Base-by-base conservation (phyloP, 2,888 invertebrate genomes). In the Tromatobia lineatoria region DNA sequence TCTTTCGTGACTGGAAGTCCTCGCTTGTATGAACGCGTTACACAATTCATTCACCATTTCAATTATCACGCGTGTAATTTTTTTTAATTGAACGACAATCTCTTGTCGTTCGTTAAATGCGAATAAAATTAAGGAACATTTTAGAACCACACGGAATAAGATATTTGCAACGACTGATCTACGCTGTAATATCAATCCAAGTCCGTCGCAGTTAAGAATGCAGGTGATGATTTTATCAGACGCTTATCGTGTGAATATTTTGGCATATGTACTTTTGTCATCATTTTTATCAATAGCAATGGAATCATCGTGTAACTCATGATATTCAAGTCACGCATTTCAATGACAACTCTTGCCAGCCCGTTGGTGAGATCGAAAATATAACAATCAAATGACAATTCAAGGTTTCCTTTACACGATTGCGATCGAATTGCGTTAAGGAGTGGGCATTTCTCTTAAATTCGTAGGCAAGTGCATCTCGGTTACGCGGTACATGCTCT, bases 1-100 rank as follows among this genome's bases (percentile, higher is more conserved):
- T 11, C 20, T 52, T 2, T 52, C 52, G 18, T 18, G 61, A 29
- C 13, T 78, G 10, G 29, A 34, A 47, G 23, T 34, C 61, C 42
- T 78, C 20, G 8, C 52, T 52, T 50, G 7, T 50, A 6, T 20
- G 52, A 18, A 10, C 13, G 20, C 18, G 20, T 18, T 18, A 4
- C 25, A 57, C 15, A 57, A 57, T 66, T 79, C 15, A 45, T 52
- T 66, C 15, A 6, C 29, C 29, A 38, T 45, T 29, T 20, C n/a
- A 73, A 71, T 71, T 25, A 71, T 54, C 71, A 79, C 64, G 71
- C n/a, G n/a, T n/a, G n/a, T n/a, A n/a, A n/a, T n/a, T n/a, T n/a
- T n/a, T n/a, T n/a, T n/a, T n/a, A n/a, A n/a, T n/a, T n/a, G n/a
- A n/a, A n/a, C n/a, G n/a, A n/a, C n/a, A n/a, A n/a, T n/a, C n/a